A percentile compares a stretch with the other conserved stretches of the same genome.
Conservation (phyloP, 92 coral and sea anemone genomes). For the Scolanthus callimorphus region DNA sequence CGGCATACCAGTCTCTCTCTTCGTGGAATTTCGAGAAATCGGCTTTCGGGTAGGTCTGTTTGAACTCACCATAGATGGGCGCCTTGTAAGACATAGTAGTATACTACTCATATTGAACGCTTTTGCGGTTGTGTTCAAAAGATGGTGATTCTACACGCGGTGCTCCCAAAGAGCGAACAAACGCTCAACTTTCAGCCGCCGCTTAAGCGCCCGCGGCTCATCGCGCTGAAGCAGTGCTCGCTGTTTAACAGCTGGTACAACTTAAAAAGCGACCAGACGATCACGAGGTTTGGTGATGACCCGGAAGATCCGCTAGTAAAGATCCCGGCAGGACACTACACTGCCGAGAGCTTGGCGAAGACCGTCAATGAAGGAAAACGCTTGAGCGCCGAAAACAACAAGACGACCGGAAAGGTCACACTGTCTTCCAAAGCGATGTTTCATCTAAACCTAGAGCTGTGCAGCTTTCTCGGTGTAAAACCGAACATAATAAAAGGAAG, state of each 20-base stretch:
- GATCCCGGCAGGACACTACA: slow-evolving; percentile 1
- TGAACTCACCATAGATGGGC: no score
- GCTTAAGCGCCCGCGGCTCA: slow-evolving; percentile 13
- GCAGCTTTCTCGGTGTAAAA: background rate
- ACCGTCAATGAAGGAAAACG: background rate
- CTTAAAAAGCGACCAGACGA: background rate
- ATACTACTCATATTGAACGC: no score
- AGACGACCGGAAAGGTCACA: background rate
- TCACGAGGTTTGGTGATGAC: background rate
- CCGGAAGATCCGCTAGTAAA: background rate
- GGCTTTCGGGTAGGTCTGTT: no score
- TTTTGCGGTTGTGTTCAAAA: background rate
- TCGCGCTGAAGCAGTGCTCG: slow-evolving; percentile 21
- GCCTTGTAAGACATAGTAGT: no score
- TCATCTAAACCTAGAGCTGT: background rate
- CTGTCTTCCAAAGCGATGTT: background rate
- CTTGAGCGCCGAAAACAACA: background rate
- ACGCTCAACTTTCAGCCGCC: slow-evolving; percentile 7
- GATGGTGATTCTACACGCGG: background rate
- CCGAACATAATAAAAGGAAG: no score
- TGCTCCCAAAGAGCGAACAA: background rate
- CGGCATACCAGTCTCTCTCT: no score
- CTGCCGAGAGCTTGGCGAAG: background rate
- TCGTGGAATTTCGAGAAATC: no score
- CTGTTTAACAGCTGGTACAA: slow-evolving; percentile 29